These are phyloP conservation scores for Cossypha niveicapilla DNA, from an alignment of 2,797 vertebrate species.

Conservation along the genomic window DNA sequence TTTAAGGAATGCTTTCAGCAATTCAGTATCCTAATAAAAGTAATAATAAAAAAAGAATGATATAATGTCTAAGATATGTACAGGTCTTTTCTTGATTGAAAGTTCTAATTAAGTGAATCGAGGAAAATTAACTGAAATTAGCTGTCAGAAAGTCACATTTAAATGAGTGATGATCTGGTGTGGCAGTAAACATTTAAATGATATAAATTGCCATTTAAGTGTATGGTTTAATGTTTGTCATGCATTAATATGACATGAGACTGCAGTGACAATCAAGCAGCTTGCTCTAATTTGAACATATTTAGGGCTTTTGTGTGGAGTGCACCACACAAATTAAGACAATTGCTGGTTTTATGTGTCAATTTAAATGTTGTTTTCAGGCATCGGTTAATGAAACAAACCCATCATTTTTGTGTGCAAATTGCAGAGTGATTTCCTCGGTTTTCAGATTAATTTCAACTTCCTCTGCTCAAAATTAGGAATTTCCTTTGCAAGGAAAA, in stretches of 20 bases:
- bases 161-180: slow-evolving; percentile 92
- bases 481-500: slow-evolving; percentile 53
- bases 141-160: slow-evolving; percentile 99
- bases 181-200: slow-evolving; percentile 98
- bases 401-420: slow-evolving; percentile 76
- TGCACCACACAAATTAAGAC: slow-evolving; percentile 97
- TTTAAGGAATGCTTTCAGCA: slow-evolving; percentile 62
- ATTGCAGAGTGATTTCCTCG: slow-evolving; percentile 50
- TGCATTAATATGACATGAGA: slow-evolving; percentile 98
- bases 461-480: slow-evolving; percentile 53
- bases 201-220: slow-evolving; percentile 99
- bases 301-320: slow-evolving; percentile 94
- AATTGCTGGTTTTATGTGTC: slow-evolving; percentile 94
- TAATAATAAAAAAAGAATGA: slow-evolving; percentile 66
- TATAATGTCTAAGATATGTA: slow-evolving; percentile 69
- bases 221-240: slow-evolving; percentile 98
- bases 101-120: slow-evolving; percentile 98
- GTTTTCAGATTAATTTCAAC: slow-evolving; percentile 60
- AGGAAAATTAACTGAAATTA: slow-evolving; percentile 95
- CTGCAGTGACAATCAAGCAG: slow-evolving; percentile 98
- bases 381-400: slow-evolving; percentile 88
- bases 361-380: slow-evolving; percentile 84
- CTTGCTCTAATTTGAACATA: slow-evolving; percentile 98
- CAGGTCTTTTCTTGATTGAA: slow-evolving; percentile 84
- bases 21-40: slow-evolving; percentile 65